Conservation (phyloP, 2,797 vertebrate species). For the Epinephelus malabaricus region DNA sequence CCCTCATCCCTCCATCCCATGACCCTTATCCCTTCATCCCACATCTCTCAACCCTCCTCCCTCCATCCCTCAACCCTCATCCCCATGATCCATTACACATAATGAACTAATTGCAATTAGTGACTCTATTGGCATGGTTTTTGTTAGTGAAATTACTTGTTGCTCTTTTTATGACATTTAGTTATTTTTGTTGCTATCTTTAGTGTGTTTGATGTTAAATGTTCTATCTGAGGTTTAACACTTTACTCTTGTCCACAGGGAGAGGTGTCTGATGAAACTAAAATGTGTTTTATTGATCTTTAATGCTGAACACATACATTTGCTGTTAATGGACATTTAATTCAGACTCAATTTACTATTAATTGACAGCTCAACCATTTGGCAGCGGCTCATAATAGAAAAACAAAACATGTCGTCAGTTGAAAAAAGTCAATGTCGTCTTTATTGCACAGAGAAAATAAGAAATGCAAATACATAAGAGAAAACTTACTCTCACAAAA, state of each 20-base stretch:
- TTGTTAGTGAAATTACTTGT: neutral
- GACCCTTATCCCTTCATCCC: too few relatives aligned
- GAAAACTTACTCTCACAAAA: too few relatives aligned
- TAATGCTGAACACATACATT: neutral
- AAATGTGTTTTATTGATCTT: neutral
- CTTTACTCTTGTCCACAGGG: neutral
- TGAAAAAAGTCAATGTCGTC: neutral
- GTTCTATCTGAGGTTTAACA: neutral
- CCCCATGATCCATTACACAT: too few relatives aligned
- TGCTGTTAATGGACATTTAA: neutral
- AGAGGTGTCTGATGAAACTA: neutral
- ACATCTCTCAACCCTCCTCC: too few relatives aligned
- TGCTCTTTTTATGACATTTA: neutral
- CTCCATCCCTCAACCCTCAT: too few relatives aligned
- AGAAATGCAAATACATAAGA: neutral
- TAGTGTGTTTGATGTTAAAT: neutral
- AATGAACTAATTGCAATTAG: too few relatives aligned
- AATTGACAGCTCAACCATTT: neutral
- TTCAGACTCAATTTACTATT: neutral
- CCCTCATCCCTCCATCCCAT: too few relatives aligned
- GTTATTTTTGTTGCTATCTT: neutral
- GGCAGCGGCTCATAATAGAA: neutral
- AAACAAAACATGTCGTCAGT: neutral
- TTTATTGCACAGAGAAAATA: neutral
- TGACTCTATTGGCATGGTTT: too few relatives aligned